A percentile compares a stretch with the other conserved stretches of the same genome.
These are phyloP conservation scores for Trichechus manatus DNA, from an alignment of 2,113 vertebrate genomes.

Conservation along the genomic window DNA sequence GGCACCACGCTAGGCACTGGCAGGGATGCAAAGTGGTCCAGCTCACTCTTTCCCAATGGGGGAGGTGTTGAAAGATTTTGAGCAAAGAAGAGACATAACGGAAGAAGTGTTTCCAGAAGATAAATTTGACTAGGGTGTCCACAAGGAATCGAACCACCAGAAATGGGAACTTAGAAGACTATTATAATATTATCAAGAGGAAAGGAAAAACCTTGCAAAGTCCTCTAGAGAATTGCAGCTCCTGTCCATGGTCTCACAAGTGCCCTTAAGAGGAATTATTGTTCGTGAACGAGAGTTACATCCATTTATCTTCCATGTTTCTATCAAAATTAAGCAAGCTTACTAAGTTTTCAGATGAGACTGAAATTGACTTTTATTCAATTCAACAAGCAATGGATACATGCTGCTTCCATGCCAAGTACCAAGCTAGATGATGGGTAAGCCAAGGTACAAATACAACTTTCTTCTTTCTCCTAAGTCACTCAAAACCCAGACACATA, in stretches of 20 bases:
- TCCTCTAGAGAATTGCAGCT: not conserved
- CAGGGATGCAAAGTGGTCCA: not conserved
- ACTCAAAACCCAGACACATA: not conserved
- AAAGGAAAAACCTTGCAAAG: not conserved
- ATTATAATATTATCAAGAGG: not conserved
- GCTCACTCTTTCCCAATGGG: not conserved
- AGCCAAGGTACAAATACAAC: not conserved
- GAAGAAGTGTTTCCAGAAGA: conserved; percentile 44
- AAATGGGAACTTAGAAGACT: not conserved
- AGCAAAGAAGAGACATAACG: not conserved
- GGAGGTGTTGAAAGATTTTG: not conserved
- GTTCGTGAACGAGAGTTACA: not conserved
- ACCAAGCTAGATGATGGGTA: not conserved
- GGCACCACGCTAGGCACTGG: not conserved
- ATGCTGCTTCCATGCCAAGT: not conserved
- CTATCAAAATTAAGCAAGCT: conserved; percentile 58
- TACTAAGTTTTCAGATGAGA: conserved; percentile 39
- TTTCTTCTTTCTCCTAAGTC: not conserved
- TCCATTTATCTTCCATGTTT: conserved; percentile 15
- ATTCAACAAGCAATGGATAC: not conserved
- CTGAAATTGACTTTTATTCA: conserved; percentile 32
- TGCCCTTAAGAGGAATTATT: conserved; percentile 58
- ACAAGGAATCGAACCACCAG: conserved; percentile 30
- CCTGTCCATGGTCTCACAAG: not conserved
- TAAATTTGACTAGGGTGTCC: not conserved